Percentiles rank a stretch among this genome's conserved stretches.
Conservation (phyloP, 2,888 invertebrate species). For the Heteropelma amictum region DNA sequence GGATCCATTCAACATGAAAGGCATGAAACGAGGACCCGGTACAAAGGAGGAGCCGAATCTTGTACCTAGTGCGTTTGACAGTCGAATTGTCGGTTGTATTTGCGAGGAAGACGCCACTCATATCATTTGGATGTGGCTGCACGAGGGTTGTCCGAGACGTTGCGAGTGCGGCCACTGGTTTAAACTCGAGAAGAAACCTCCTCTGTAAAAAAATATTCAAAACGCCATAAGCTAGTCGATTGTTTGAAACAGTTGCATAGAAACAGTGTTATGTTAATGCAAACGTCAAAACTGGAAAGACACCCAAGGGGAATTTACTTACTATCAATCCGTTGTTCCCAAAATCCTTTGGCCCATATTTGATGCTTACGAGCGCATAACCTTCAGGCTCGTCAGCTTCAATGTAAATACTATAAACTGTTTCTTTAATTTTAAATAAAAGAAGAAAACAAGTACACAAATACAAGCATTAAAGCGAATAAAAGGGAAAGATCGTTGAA, state of each 20-base stretch:
- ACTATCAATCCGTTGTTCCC: slow-evolving; percentile 37
- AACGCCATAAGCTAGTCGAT: slow-evolving; percentile 65
- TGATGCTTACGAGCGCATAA: neutral
- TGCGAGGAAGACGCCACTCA: slow-evolving; percentile 96
- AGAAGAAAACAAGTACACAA: neutral
- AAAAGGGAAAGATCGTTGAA: neutral
- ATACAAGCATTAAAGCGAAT: neutral
- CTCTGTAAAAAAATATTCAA: slow-evolving; percentile 79
- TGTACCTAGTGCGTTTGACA: slow-evolving; percentile 93
- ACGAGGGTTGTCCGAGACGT: slow-evolving; percentile 92
- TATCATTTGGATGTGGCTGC: slow-evolving; percentile 97
- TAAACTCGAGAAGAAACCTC: slow-evolving; percentile 89
- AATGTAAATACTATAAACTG: slow-evolving; percentile 42
- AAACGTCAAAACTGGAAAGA: slow-evolving; percentile 52
- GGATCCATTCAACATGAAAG: slow-evolving; percentile 91
- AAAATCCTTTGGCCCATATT: neutral
- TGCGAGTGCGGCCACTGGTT: slow-evolving; percentile 99
- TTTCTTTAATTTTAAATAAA: slow-evolving; percentile 32
- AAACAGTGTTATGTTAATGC: slow-evolving; percentile 67
- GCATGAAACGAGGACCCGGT: slow-evolving; percentile 88
- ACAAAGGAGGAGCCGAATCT: slow-evolving; percentile 92
- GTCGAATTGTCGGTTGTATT: slow-evolving; percentile 95
- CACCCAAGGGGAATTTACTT: slow-evolving; percentile 54
- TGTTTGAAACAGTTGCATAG: slow-evolving; percentile 70
- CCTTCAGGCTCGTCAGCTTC: slow-evolving; percentile 21